phyloP scores from a whole-genome alignment of 2,888 invertebrate genomes.

The Drosophila vallismaia region DNA sequence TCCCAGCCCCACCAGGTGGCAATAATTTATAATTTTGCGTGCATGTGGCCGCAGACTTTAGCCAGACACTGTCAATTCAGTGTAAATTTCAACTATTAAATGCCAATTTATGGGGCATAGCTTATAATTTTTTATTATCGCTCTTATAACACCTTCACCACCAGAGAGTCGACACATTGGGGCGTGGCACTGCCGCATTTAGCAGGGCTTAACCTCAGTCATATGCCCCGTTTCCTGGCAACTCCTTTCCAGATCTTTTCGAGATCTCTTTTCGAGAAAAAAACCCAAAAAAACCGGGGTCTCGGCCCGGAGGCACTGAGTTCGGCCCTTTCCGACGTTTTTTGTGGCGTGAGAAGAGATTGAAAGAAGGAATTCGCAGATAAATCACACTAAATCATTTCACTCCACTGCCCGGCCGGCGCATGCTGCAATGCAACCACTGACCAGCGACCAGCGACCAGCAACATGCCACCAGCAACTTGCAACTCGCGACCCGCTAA shows the following conservation, averaged over 20 bases:
- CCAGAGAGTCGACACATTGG: constrained; percentile 23
- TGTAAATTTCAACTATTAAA: constrained; percentile 79
- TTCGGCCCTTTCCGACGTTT: constrained; percentile 12
- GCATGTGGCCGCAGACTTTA: constrained; percentile 40
- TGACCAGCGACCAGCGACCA: background rate
- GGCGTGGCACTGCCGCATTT: constrained; percentile 29
- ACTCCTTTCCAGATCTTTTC: background rate
- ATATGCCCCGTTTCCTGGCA: background rate
- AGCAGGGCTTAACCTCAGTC: constrained; percentile 4
- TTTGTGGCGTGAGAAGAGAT: constrained; percentile 81
- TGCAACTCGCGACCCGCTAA: constrained; percentile 25
- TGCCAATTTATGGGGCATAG: constrained; percentile 79
- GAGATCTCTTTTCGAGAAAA: background rate
- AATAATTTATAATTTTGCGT: constrained; percentile 16
- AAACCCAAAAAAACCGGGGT: background rate
- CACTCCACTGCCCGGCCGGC: constrained; percentile 61
- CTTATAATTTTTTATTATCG: constrained; percentile 79
- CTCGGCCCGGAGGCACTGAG: constrained; percentile 7
- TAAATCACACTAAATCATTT: constrained; percentile 82
- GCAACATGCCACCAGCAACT: constrained; percentile 3
- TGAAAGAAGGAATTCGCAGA: constrained; percentile 81
- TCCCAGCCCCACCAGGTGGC: constrained; percentile 13
- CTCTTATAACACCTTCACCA: constrained; percentile 72
- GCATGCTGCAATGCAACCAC: constrained; percentile 68
- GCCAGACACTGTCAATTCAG: constrained; percentile 69